Percentiles rank a stretch among this genome's conserved stretches.
Evolutionary conservation across 23 tunicate species (phyloP).

Genomic region (Styela plicata): DNA sequence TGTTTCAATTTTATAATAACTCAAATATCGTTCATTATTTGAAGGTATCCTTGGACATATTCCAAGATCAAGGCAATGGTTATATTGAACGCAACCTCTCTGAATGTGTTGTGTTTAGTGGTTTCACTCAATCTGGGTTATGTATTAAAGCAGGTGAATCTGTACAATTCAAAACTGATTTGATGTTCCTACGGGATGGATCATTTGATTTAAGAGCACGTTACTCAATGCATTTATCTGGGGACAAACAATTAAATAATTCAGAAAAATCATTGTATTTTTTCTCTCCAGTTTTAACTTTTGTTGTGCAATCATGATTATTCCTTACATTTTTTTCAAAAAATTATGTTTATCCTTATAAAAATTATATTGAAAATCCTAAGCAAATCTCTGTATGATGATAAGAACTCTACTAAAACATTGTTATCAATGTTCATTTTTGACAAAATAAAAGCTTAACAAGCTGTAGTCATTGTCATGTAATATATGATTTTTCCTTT

Average conservation of each 20-base stretch:
- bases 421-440: no score
- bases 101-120: conserved; percentile 54
- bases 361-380: no score
- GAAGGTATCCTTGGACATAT: conserved; percentile 61
- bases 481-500: no score
- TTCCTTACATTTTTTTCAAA: no score
- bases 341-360: no score
- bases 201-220: conserved; percentile 42
- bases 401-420: no score
- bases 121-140: background rate
- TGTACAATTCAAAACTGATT: conserved; percentile 34
- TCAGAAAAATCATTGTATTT: background rate
- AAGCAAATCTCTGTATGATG: no score
- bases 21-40: background rate
- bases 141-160: conserved; percentile 41
- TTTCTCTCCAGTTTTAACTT: background rate
- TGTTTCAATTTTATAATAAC: background rate
- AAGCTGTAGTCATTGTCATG: no score
- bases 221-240: background rate
- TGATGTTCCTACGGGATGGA: conserved; percentile 58
- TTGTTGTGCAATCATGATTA: background rate
- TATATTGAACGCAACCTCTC: conserved; percentile 78
- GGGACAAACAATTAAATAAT: background rate
- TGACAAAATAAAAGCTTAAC: no score
- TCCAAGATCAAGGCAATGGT: conserved; percentile 81